Conservation (phyloP, 2,888 invertebrate genomes). For the Tortricodes alternella region DNA sequence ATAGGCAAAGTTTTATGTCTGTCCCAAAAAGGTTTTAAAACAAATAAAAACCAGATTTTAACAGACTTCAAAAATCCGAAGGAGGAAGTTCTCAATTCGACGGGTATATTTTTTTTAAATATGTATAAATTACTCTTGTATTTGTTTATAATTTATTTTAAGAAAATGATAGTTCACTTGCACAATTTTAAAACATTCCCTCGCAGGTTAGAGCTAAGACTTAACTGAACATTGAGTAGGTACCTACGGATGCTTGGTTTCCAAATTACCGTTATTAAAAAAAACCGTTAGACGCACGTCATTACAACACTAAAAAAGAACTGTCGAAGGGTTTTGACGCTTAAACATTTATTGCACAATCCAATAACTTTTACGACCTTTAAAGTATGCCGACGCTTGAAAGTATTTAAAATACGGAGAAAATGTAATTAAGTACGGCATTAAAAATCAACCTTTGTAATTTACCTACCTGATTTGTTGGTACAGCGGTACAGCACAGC, state of each 20-base stretch:
- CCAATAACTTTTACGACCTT: background rate
- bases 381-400: background rate
- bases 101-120: too few species aligned
- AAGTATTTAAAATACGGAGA: background rate
- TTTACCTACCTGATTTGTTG: background rate
- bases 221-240: background rate
- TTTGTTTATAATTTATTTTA: too few species aligned
- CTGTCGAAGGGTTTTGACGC: background rate
- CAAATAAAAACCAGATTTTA: too few species aligned
- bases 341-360: constrained; percentile 10
- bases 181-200: background rate
- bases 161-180: too few species aligned
- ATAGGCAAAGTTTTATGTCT: too few species aligned
- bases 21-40: too few species aligned
- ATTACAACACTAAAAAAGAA: background rate
- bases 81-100: too few species aligned
- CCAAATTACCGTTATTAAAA: background rate
- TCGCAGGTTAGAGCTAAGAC: background rate
- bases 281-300: background rate
- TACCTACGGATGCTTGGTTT: background rate
- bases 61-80: too few species aligned
- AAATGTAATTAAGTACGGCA: background rate
- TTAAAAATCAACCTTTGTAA: background rate
- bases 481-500: too few species aligned
- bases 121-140: too few species aligned